Base-by-base conservation (phyloP, 2,888 invertebrate species). In the Unio pictorum region DNA sequence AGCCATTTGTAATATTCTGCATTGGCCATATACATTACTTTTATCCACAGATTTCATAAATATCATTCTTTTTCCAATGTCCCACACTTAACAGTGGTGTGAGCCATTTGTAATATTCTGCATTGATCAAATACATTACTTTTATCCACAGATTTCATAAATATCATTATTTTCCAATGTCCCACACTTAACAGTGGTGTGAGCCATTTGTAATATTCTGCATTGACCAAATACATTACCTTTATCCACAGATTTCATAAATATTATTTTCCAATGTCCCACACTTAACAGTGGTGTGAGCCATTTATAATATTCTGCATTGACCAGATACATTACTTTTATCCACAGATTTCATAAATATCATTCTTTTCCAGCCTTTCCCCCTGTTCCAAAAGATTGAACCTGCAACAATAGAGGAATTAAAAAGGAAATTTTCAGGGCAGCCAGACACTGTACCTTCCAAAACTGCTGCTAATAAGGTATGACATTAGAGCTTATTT, bases 331-430 rank as follows among this genome's bases (percentile, higher is more conserved):
- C 23, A 23, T 23, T 23, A 23, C 23, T 23, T 23, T 23, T 23
- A 23, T 23, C 23, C 23, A 23, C 23, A 23, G 23, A 23, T 23
- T 23, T 23, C 23, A 23, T 23, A 23, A 23, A 23, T 23, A 23
- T 23, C 23, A 23, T 23, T 23, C 23, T 23, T 23, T 23, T 59
- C 59, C 84, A 92, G 91, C 96, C 98, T 0, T 92, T 92, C 61
- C 98, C 99, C 0, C 91, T 99, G 3, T 99, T 99, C 91, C 92
- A 93, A 11, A 98, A 97, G 91, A 93, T 99, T 67, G 98, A 98
- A 80, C 92, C 93, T 7, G 91, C 93, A 0, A 90, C 92, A n/a
- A 92, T 97, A 1, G 95, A 95, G 66, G 93, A 93, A 61, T 91
- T 98, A 45, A 94, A 95, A 81, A 92, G 92, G 45, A 94, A 93